phyloP scores from a whole-genome alignment of 2,888 invertebrate species.

The Synanthedon andrenaeformis region DNA sequence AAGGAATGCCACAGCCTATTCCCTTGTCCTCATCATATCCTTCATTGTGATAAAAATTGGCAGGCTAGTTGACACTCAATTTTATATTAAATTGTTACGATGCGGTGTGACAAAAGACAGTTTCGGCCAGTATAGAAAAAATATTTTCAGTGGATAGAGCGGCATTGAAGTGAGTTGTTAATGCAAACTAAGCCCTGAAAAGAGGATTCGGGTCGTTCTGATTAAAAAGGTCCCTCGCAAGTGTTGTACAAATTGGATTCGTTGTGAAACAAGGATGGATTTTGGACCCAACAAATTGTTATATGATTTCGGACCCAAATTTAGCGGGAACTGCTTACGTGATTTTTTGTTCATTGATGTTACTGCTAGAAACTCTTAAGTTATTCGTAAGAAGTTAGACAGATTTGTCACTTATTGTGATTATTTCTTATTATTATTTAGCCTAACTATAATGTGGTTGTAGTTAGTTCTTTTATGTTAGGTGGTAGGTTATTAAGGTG shows the following conservation, averaged over 20 bases:
- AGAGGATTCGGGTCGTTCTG: slow-evolving; percentile 23
- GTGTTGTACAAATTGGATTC: slow-evolving; percentile 29
- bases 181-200: slow-evolving; percentile 26
- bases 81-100: background rate
- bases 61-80: too few species aligned
- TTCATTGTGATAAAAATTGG: too few species aligned
- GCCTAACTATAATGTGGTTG: too few species aligned
- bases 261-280: slow-evolving; percentile 21
- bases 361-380: background rate
- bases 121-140: background rate
- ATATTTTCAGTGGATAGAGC: slow-evolving; percentile 5
- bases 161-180: slow-evolving; percentile 18
- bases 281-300: slow-evolving; percentile 26
- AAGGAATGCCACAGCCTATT: too few species aligned
- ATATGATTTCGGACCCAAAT: slow-evolving; percentile 21
- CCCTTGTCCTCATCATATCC: too few species aligned
- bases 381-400: background rate
- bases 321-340: slow-evolving; percentile 3
- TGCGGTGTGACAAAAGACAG: background rate
- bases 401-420: too few species aligned
- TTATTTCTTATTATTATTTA: too few species aligned
- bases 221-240: slow-evolving; percentile 33
- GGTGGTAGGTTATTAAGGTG: too few species aligned
- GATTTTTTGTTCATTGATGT: slow-evolving; percentile 5
- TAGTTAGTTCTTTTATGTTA: too few species aligned